phyloP scores from a whole-genome alignment of 2,797 vertebrate genomes.

The Apodemus agrarius region DNA sequence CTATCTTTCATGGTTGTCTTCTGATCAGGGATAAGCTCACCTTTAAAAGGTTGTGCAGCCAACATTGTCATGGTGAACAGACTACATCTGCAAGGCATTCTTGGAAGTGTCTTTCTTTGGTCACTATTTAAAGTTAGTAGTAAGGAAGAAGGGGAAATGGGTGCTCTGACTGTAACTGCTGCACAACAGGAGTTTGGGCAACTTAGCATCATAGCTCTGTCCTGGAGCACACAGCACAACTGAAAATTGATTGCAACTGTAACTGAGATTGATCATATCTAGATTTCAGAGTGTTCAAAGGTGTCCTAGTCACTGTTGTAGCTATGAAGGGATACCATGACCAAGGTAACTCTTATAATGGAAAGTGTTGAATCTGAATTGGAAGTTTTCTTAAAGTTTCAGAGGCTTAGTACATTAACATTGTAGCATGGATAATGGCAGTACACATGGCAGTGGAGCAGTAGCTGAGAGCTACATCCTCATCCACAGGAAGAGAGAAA shows the following conservation, averaged over 20 bases:
- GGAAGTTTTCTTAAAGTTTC: not conserved
- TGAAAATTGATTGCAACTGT: not conserved
- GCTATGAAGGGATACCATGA: not conserved
- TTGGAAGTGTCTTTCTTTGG: not conserved
- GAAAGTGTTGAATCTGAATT: not conserved
- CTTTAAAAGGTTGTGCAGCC: not conserved
- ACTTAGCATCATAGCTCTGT: not conserved
- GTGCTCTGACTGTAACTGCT: not conserved
- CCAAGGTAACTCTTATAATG: not conserved
- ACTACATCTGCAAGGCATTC: not conserved
- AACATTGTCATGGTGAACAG: not conserved
- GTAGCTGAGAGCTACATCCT: not conserved
- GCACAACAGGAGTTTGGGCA: not conserved
- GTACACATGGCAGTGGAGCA: too few species aligned
- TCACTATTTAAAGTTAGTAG: not conserved
- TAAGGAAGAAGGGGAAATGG: not conserved
- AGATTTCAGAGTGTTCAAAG: not conserved
- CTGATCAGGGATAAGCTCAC: not conserved
- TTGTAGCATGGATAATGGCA: not conserved
- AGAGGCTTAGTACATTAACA: not conserved
- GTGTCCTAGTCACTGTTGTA: not conserved
- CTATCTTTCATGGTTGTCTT: not conserved
- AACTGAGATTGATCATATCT: not conserved
- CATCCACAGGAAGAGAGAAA: not conserved
- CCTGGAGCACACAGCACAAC: not conserved